Conservation (phyloP, 2,888 invertebrate species). For the Zhengitettix transpicula region DNA sequence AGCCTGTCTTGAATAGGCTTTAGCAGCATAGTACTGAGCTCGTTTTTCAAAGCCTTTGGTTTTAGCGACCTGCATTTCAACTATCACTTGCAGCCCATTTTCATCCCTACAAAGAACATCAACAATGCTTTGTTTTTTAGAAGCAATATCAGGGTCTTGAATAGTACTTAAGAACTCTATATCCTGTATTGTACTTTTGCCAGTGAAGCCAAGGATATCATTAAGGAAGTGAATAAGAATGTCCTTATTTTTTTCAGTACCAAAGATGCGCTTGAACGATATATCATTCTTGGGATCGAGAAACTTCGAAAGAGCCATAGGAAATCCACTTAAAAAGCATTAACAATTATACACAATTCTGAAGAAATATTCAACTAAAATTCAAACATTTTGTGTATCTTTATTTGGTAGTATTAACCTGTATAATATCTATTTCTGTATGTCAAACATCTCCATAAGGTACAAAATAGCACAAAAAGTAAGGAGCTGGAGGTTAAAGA, state of each 20-base stretch:
- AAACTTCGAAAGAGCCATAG: neutral
- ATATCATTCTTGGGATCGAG: constrained; percentile 1
- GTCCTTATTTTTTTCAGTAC: constrained; percentile 26
- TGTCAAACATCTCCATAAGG: too few species aligned
- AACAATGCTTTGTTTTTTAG: constrained; percentile 16
- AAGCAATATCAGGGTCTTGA: constrained; percentile 30
- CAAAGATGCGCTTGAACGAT: neutral
- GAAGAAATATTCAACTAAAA: neutral
- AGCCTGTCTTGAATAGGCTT: constrained; percentile 17
- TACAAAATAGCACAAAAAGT: too few species aligned
- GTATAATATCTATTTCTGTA: too few species aligned
- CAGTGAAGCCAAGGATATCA: constrained; percentile 3
- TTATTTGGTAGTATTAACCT: too few species aligned
- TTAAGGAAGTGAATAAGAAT: constrained; percentile 31
- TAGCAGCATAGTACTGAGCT: constrained; percentile 17
- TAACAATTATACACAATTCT: neutral
- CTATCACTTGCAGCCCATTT: constrained; percentile 11
- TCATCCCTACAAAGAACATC: constrained; percentile 18
- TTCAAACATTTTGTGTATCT: too few species aligned
- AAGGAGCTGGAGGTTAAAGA: too few species aligned
- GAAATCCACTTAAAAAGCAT: neutral
- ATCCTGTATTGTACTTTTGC: constrained; percentile 21
- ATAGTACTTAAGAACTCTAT: constrained; percentile 39
- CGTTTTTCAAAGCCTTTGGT: constrained; percentile 15
- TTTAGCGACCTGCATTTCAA: constrained; percentile 17